Evolutionary conservation across 2,113 vertebrate species (phyloP).

Genomic region (Salvelinus sp.): DNA sequence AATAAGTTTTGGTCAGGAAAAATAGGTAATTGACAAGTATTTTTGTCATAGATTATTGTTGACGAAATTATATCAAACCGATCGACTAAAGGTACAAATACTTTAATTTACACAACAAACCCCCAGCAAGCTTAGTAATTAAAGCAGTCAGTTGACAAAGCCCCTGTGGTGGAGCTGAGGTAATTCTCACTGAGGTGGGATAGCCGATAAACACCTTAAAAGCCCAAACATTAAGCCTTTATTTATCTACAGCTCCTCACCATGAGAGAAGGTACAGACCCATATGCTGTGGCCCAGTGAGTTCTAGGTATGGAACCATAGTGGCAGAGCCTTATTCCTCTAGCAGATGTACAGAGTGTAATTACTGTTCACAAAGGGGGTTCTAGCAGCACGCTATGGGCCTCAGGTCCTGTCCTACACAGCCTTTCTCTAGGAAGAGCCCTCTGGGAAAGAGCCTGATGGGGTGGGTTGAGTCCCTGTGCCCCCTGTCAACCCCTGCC

Average conservation of each 20-base stretch:
- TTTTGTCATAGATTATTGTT: no score
- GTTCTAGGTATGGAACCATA: background rate
- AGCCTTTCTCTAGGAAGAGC: constrained; percentile 1
- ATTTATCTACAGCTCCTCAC: background rate
- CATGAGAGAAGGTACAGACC: background rate
- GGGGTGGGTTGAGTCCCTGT: no score
- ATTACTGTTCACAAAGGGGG: constrained; percentile 49
- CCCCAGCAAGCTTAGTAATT: constrained; percentile 52
- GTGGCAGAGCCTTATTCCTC: constrained; percentile 21
- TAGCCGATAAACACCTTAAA: background rate
- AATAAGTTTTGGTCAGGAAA: no score
- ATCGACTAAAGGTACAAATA: constrained; percentile 51
- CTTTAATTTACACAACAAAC: constrained; percentile 47
- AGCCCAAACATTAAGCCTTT: background rate
- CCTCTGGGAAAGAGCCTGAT: background rate
- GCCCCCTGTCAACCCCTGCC: background rate
- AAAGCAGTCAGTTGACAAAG: constrained; percentile 51
- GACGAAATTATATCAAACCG: background rate
- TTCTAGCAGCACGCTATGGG: background rate
- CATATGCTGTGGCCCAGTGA: background rate
- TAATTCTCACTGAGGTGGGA: constrained; percentile 22
- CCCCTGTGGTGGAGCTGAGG: constrained; percentile 25
- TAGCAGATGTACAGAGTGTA: constrained; percentile 52
- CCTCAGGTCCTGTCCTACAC: constrained; percentile 19
- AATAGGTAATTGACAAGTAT: no score